A percentile compares a stretch with the other conserved stretches of the same genome.
Conservation (phyloP, 2,888 invertebrate species). For the Stenotaenia linearis region DNA sequence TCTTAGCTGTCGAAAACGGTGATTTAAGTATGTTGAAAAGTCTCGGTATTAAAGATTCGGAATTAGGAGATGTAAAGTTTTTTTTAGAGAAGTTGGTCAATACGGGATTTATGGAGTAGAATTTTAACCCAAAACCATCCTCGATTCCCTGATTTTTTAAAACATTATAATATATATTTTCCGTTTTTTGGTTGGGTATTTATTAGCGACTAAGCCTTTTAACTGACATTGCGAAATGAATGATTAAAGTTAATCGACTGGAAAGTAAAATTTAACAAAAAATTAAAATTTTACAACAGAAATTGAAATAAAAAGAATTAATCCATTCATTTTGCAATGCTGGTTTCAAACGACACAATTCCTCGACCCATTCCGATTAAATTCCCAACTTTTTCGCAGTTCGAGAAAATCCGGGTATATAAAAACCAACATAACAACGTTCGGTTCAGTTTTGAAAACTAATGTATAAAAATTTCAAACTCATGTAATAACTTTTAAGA, state of each 20-base stretch:
- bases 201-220: too few species aligned
- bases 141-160: background rate
- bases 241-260: background rate
- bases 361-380: background rate
- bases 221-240: background rate
- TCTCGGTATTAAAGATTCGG: conserved; percentile 89
- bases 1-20: conserved; percentile 92
- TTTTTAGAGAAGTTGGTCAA: conserved; percentile 92
- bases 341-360: background rate
- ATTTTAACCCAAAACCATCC: background rate
- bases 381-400: background rate
- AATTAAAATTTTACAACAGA: background rate
- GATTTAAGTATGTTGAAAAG: conserved; percentile 83
- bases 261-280: background rate
- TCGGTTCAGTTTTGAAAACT: background rate
- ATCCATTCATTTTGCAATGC: background rate
- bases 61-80: conserved; percentile 90
- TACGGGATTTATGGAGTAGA: conserved; percentile 85
- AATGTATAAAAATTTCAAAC: conserved; percentile 6
- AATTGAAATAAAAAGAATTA: background rate
- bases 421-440: background rate
- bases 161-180: background rate
- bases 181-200: background rate
- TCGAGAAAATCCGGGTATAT: conserved; percentile 12
- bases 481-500: conserved; percentile 17